A percentile compares a stretch with the other conserved stretches of the same genome.
Conservation (phyloP, 2,888 invertebrate genomes). For the Mylabris sibirica region DNA sequence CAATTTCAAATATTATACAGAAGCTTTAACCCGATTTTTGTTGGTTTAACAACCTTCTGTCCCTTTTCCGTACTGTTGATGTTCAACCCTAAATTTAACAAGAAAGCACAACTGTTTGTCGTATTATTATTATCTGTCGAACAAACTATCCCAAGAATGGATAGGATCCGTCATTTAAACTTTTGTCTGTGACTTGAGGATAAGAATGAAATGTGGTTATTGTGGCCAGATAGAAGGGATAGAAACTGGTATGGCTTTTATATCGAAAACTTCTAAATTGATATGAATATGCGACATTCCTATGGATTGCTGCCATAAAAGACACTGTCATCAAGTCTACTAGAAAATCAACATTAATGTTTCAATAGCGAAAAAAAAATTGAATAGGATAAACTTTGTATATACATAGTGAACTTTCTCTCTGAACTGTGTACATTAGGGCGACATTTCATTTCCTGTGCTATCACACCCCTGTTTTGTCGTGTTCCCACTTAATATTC, state of each 20-base stretch:
- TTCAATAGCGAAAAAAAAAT: no score
- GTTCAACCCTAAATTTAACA: background rate
- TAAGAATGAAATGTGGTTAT: conserved; percentile 2
- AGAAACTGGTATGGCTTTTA: background rate
- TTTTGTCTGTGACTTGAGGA: background rate
- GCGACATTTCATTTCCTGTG: conserved; percentile 35
- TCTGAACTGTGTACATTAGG: background rate
- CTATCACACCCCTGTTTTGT: conserved; percentile 23
- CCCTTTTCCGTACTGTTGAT: background rate
- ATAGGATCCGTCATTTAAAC: background rate
- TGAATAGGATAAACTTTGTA: no score
- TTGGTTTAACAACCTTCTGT: background rate
- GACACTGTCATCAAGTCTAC: background rate
- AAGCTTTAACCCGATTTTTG: background rate
- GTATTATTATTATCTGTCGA: background rate
- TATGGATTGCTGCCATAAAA: no score
- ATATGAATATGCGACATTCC: background rate
- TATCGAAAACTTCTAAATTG: background rate
- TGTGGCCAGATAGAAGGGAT: background rate
- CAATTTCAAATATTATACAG: background rate
- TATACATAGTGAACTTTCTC: no score
- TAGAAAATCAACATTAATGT: background rate
- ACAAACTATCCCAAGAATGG: conserved; percentile 6
- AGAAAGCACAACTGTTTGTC: background rate
- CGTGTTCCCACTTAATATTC: background rate